Conservation (phyloP, 1,140 invertebrate genomes). For the Pseudomyrmex flavicornis region DNA sequence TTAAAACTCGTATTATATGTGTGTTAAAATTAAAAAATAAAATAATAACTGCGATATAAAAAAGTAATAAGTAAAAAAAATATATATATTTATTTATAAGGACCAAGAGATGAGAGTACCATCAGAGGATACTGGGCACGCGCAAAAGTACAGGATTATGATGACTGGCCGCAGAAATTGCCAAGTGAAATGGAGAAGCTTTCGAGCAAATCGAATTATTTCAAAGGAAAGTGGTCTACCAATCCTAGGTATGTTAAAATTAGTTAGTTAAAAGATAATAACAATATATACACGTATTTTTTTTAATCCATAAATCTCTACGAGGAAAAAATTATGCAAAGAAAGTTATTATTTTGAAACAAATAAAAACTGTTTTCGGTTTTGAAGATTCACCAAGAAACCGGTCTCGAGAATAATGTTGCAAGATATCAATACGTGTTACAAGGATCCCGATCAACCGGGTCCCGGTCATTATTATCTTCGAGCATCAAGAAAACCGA, state of each 20-base stretch:
- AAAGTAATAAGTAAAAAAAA: background rate
- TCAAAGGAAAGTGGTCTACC: conserved; percentile 64
- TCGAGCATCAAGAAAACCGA: background rate
- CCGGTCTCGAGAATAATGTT: conserved; percentile 43
- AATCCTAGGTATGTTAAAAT: conserved; percentile 63
- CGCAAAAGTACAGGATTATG: background rate
- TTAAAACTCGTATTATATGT: background rate
- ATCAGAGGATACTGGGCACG: conserved; percentile 47
- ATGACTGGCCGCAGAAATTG: conserved; percentile 61
- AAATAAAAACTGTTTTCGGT: background rate
- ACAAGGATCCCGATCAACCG: conserved; percentile 64
- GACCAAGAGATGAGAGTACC: conserved; percentile 65
- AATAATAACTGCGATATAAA: background rate
- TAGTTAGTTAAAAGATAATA: background rate
- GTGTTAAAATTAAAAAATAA: background rate
- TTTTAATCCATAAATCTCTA: background rate
- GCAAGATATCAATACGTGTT: conserved; percentile 59
- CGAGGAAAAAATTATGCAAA: background rate
- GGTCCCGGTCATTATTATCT: conserved; percentile 66
- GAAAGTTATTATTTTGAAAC: background rate
- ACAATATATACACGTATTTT: too few relatives aligned
- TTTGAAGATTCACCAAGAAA: conserved; percentile 64
- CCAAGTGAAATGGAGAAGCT: conserved; percentile 66
- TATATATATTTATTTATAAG: conserved; percentile 35
- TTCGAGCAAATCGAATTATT: conserved; percentile 64